phyloP scores from a whole-genome alignment of 2,888 invertebrate species.

The Macroteleia sp. region DNA sequence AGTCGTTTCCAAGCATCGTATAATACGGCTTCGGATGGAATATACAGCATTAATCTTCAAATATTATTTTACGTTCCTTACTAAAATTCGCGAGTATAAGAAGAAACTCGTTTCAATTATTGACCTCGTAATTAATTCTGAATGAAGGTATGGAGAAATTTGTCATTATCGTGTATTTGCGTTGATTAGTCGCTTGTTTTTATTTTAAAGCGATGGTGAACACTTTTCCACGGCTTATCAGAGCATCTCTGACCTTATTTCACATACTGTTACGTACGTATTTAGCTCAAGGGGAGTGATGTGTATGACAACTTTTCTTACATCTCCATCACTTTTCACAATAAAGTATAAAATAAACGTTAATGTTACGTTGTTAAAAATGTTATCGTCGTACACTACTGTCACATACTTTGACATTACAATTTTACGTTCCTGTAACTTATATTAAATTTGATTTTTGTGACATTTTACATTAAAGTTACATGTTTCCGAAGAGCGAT shows the following conservation, averaged over 20 bases:
- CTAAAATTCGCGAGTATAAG: constrained; percentile 21
- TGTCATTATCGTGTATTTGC: constrained; percentile 1
- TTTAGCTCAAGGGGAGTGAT: constrained; percentile 30
- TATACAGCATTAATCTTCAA: constrained; percentile 45
- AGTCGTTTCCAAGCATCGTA: constrained; percentile 52
- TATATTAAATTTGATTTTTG: not conserved
- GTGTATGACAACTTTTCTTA: constrained; percentile 26
- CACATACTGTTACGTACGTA: constrained; percentile 16
- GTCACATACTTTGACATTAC: not conserved
- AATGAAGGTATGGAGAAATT: constrained; percentile 12
- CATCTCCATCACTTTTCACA: constrained; percentile 30
- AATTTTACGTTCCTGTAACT: not conserved
- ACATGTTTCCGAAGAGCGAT: not conserved
- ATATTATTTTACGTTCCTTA: constrained; percentile 39
- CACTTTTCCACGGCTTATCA: constrained; percentile 29
- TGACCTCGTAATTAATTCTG: constrained; percentile 24
- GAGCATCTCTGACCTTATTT: constrained; percentile 65
- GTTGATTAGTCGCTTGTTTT: not conserved
- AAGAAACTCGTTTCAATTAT: not conserved
- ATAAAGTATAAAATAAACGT: not conserved
- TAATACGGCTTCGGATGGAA: constrained; percentile 37
- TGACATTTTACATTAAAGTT: not conserved
- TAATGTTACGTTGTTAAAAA: not conserved
- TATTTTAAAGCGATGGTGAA: constrained; percentile 15
- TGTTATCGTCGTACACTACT: not conserved